Conservation (phyloP, 1,140 invertebrate genomes). For the Steinernema khuongi region DNA sequence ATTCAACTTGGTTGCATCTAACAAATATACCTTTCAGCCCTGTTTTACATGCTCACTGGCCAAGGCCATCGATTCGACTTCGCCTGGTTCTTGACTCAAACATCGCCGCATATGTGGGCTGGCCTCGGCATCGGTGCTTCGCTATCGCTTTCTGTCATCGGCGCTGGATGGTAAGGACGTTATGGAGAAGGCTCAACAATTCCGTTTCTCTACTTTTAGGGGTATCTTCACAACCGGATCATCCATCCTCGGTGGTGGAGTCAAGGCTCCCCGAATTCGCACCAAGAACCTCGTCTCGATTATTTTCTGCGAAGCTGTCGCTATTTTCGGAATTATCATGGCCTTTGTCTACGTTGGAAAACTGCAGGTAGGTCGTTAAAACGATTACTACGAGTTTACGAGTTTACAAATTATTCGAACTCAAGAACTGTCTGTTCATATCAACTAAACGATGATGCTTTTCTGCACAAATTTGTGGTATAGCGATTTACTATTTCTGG, state of each 20-base stretch:
- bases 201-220: constrained; percentile 61
- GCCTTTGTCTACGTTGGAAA: constrained; percentile 85
- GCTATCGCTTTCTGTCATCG: constrained; percentile 77
- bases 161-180: constrained; percentile 88
- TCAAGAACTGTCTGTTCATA: too few relatives aligned
- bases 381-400: neutral
- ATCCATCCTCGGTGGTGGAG: constrained; percentile 91
- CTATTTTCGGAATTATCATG: constrained; percentile 95
- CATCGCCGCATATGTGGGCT: constrained; percentile 60
- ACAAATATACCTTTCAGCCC: constrained; percentile 29
- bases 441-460: too few relatives aligned
- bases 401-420: neutral
- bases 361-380: constrained; percentile 64
- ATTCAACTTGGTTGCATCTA: too few relatives aligned
- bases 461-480: too few relatives aligned
- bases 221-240: constrained; percentile 92
- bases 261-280: constrained; percentile 94
- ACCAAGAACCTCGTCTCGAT: constrained; percentile 98
- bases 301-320: constrained; percentile 96
- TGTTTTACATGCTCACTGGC: constrained; percentile 61
- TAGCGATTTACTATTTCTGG: too few relatives aligned
- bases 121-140: constrained; percentile 81
- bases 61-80: constrained; percentile 63
- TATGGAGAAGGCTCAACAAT: too few relatives aligned
- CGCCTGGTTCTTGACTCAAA: constrained; percentile 60